phyloP scores from a whole-genome alignment of 2,888 invertebrate species.

The Galeopsomyia nigrocyanea region DNA sequence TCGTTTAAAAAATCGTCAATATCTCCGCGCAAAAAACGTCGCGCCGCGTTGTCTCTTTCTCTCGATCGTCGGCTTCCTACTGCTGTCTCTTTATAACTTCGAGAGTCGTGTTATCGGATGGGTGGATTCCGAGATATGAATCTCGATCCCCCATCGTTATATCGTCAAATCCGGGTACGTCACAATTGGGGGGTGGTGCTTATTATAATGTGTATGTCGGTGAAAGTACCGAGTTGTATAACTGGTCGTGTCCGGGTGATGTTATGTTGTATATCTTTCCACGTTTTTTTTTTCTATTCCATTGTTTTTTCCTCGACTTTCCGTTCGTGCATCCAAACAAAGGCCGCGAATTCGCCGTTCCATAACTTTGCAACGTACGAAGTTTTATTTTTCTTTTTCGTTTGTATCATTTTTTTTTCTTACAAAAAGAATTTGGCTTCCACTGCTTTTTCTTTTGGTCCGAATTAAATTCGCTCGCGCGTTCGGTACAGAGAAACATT shows the following conservation, averaged over 20 bases:
- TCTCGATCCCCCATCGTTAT: background rate
- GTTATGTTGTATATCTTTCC: conserved; percentile 13
- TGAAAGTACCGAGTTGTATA: conserved; percentile 39
- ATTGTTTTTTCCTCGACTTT: conserved; percentile 41
- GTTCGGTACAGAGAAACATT: conserved; percentile 18
- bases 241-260: conserved; percentile 47
- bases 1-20: conserved; percentile 16
- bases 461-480: conserved; percentile 29
- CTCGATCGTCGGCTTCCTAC: conserved; percentile 38
- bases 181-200: conserved; percentile 29
- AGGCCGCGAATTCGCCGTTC: conserved; percentile 61
- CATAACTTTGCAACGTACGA: conserved; percentile 41
- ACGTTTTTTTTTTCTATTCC: conserved; percentile 38
- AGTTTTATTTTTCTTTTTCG: conserved; percentile 24
- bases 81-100: conserved; percentile 37
- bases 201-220: conserved; percentile 42
- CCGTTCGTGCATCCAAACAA: conserved; percentile 62
- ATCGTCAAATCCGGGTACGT: conserved; percentile 42
- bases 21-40: conserved; percentile 7
- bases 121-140: conserved; percentile 48
- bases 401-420: conserved; percentile 17
- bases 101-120: conserved; percentile 42
- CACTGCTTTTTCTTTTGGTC: conserved; percentile 19
- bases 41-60: conserved; percentile 37
- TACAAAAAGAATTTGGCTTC: conserved; percentile 37